Evolutionary conservation across 1,140 invertebrate genomes (phyloP), one percentile per base, ranked within the genome.

Genomic region (Aphelenchoides fujianensis): DNA sequence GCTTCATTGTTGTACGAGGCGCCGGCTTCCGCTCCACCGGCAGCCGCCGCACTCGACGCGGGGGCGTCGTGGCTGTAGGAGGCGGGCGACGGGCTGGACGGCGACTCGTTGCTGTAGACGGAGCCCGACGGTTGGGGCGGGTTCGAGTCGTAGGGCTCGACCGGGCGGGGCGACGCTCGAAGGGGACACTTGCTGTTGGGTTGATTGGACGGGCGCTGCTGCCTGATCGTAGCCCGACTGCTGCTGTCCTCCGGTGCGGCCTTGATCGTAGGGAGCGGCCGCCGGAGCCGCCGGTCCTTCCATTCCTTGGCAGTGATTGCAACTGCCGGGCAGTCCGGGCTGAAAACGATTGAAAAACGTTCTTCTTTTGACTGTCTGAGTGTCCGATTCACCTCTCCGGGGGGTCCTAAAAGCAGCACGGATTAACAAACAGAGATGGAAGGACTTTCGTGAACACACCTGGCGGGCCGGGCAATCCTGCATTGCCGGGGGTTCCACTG

Each of bases 381-480:
- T 48, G 41, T 48, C 23, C 12, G 23, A 48, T 12, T 12, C 41
- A 48, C 12, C 12, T 48, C 41, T 5, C 55, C 55, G 12, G 55
- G 55, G 7, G 55, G 9, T 72, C n/a, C 19, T 12, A 34, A 1
- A 3, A 12, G n/a, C 2, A 27, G 31, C 30, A 53, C 31, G 37
- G 32, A 35, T 31, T 27, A 54, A 27, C 0, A 72, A 48, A n/a
- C n/a, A n/a, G n/a, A n/a, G n/a, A n/a, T n/a, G n/a, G n/a, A n/a
- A n/a, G n/a, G n/a, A n/a, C n/a, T 2, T 1, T 9, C 3, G n/a
- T 7, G 16, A 41, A 72, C 19, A 36, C 1, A 70, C 75, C 75
- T 31, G 76, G 75, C 12, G 77, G 77, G 1, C 75, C 75, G 9
- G 75, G 75, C 69, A 76, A 57, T 36, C 75, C 75, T 19, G 73